Percentiles rank a stretch among this genome's conserved stretches.
These are phyloP conservation scores for Dione vanillae DNA, from an alignment of 2,888 invertebrate genomes.

Conservation along the genomic window DNA sequence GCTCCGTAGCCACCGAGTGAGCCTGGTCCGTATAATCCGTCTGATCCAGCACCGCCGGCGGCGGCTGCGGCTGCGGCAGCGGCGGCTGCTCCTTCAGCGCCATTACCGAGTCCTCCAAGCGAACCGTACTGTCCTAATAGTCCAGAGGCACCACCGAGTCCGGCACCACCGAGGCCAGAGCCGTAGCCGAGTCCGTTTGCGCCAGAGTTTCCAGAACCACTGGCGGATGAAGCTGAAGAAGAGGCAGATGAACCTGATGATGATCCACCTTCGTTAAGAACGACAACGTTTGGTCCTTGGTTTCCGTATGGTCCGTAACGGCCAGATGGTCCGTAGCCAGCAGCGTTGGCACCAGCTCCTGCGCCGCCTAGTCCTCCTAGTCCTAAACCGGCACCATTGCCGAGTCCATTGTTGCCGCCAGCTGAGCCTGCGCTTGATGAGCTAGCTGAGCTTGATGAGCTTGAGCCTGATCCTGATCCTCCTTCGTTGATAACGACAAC, in stretches of 20 bases:
- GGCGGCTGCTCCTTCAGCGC: not conserved
- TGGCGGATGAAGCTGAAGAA: too few relatives aligned
- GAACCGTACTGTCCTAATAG: too few relatives aligned
- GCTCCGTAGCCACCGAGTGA: too few relatives aligned
- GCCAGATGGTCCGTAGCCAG: constrained; percentile 1
- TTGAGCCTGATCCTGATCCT: not conserved
- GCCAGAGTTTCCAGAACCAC: too few relatives aligned
- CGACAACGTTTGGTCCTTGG: constrained; percentile 31
- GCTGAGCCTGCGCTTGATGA: not conserved
- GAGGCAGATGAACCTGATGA: not conserved
- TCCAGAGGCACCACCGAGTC: too few relatives aligned
- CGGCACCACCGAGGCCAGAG: too few relatives aligned
- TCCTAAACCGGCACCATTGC: too few relatives aligned
- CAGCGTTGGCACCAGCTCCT: not conserved
- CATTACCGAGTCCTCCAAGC: not conserved
- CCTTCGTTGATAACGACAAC: not conserved
- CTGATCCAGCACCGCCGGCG: constrained; percentile 2
- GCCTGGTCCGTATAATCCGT: too few relatives aligned
- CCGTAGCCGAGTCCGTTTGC: too few relatives aligned
- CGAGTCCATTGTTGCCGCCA: too few relatives aligned
- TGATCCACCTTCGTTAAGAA: constrained; percentile 32
- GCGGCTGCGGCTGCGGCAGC: not conserved
- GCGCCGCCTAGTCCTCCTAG: too few relatives aligned
- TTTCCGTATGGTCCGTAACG: constrained; percentile 12
- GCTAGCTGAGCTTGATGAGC: not conserved